Evolutionary conservation across 2,113 vertebrate genomes (phyloP).

Genomic region (Spilogale gracilis): DNA sequence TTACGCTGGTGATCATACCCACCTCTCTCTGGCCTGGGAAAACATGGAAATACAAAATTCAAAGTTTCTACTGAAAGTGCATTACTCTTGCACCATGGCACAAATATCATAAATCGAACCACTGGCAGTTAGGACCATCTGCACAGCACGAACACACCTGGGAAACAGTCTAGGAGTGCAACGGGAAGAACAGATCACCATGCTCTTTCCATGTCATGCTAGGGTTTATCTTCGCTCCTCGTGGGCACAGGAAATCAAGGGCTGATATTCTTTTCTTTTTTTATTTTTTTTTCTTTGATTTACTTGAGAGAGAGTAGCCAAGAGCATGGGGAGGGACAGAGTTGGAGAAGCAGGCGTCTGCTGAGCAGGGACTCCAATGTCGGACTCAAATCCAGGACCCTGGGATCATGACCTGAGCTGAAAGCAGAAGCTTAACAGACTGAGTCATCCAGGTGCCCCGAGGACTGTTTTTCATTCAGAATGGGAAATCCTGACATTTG

Average conservation of each 20-base stretch:
- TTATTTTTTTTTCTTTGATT: too few relatives aligned
- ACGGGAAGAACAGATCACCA: background rate
- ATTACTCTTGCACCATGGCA: background rate
- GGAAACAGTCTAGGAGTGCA: too few relatives aligned
- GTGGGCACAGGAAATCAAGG: background rate
- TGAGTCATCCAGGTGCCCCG: too few relatives aligned
- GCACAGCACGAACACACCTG: fast-evolving
- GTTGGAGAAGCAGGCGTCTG: too few relatives aligned
- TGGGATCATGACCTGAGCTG: too few relatives aligned
- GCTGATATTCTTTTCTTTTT: too few relatives aligned
- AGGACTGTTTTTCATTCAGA: background rate
- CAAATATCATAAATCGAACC: background rate
- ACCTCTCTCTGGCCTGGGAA: background rate
- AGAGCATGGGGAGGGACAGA: too few relatives aligned
- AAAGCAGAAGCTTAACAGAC: too few relatives aligned
- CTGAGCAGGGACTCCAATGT: too few relatives aligned
- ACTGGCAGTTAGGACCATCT: background rate
- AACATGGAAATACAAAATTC: background rate
- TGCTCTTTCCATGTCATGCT: background rate
- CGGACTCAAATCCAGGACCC: too few relatives aligned
- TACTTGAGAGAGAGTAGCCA: too few relatives aligned
- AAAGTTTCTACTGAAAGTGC: background rate
- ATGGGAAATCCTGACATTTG: background rate
- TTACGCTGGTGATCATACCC: background rate
- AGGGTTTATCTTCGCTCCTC: background rate